phyloP scores from a whole-genome alignment of 2,797 vertebrate species.

The Rhinophrynus dorsalis region DNA sequence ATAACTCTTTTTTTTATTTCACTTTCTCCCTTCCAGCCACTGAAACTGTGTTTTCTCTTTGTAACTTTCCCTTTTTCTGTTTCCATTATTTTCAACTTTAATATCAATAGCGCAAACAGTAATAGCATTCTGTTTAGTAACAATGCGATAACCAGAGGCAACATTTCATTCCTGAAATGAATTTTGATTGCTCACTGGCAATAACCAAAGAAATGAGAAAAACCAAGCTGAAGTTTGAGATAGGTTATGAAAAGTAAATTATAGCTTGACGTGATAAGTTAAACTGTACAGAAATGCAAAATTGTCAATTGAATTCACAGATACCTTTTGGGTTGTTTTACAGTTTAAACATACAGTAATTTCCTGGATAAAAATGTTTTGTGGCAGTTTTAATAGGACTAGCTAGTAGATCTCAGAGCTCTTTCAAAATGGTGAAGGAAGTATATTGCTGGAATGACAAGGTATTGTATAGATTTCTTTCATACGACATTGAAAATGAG shows the following conservation, averaged over 20 bases:
- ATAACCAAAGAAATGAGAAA: constrained; percentile 31
- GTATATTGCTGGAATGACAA: no score
- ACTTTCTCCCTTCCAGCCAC: no score
- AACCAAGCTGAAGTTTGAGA: constrained; percentile 24
- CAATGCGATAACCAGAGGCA: constrained; percentile 30
- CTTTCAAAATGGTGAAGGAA: no score
- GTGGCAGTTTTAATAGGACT: no score
- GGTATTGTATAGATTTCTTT: no score
- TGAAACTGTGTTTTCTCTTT: constrained; percentile 4
- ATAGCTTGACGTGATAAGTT: constrained; percentile 26
- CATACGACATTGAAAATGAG: no score
- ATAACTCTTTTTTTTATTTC: no score
- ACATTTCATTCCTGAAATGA: constrained; percentile 41
- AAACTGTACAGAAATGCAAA: constrained; percentile 8
- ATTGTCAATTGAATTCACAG: neutral
- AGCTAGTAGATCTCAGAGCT: no score
- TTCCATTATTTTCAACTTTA: constrained; percentile 25
- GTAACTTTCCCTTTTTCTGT: neutral
- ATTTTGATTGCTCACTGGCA: constrained; percentile 25
- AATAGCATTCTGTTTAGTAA: constrained; percentile 22
- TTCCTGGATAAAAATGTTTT: no score
- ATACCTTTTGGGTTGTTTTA: no score
- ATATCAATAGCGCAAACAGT: constrained; percentile 34
- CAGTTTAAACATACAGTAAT: no score
- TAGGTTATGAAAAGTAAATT: constrained; percentile 29